Percentiles rank a stretch among this genome's conserved stretches.
These are phyloP conservation scores for Maylandia zebra DNA, from an alignment of 2,113 vertebrate genomes.

Conservation along the genomic window DNA sequence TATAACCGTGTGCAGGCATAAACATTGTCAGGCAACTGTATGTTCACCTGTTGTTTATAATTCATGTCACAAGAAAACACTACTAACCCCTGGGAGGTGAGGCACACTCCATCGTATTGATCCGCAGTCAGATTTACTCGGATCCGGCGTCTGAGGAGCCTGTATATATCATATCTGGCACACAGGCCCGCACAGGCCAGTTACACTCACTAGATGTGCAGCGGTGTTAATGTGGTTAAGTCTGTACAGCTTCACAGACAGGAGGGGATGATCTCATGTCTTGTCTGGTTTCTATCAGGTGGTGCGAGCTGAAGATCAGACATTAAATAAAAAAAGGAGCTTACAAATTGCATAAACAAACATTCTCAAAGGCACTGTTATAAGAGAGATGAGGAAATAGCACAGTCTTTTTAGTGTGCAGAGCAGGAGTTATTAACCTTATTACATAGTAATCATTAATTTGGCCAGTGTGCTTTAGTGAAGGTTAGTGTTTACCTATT, in stretches of 20 bases:
- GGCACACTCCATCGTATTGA: constrained; percentile 14
- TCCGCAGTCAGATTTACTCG: not conserved
- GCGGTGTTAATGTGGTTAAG: not conserved
- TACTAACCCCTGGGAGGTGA: not conserved
- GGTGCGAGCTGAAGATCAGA: not conserved
- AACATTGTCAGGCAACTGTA: not conserved
- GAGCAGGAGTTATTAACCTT: not conserved
- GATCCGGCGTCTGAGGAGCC: not conserved
- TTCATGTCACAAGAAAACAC: constrained; percentile 45
- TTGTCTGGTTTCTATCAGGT: not conserved
- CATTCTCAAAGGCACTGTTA: not conserved
- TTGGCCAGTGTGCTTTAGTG: not conserved
- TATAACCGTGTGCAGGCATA: not conserved
- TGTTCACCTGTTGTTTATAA: constrained; percentile 14
- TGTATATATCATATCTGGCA: not conserved
- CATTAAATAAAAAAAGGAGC: not conserved
- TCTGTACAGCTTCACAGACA: not conserved
- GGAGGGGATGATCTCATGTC: not conserved
- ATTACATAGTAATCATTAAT: not conserved
- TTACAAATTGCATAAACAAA: not conserved
- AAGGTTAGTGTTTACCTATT: not conserved
- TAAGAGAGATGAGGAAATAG: not conserved
- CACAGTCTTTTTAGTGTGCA: not conserved
- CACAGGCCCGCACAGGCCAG: not conserved
- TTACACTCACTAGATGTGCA: not conserved